Evolutionary conservation across 2,113 vertebrate species (phyloP).

Genomic region (Ornithorhynchus anatinus): DNA sequence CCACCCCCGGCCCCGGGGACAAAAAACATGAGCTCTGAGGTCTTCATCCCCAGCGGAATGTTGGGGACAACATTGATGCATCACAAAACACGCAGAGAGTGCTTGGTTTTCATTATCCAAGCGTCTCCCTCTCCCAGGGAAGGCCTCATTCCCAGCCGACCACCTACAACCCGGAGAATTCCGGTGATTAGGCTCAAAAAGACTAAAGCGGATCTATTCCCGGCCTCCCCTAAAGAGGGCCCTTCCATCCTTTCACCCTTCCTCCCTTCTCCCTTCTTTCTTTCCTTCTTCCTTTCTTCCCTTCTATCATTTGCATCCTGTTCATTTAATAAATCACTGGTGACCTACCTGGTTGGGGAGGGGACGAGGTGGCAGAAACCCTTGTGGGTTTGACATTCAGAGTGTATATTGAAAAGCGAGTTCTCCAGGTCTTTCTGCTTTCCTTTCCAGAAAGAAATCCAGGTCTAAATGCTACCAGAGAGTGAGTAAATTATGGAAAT

Average conservation of each 20-base stretch:
- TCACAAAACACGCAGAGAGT: constrained; percentile 60
- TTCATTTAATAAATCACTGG: background rate
- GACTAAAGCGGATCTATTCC: constrained; percentile 13
- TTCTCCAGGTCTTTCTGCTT: constrained; percentile 65
- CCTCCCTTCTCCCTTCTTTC: background rate
- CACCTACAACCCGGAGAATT: background rate
- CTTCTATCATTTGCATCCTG: background rate
- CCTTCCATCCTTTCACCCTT: constrained; percentile 18
- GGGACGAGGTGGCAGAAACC: constrained; percentile 32
- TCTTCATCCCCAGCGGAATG: constrained; percentile 53
- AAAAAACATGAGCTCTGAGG: constrained; percentile 23
- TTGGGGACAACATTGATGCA: constrained; percentile 67
- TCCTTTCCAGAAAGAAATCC: constrained; percentile 64
- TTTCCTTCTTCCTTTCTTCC: background rate
- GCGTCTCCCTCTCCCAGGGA: background rate
- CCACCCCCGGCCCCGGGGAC: constrained; percentile 56
- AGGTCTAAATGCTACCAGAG: constrained; percentile 66
- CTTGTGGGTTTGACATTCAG: constrained; percentile 51
- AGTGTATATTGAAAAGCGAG: constrained; percentile 58
- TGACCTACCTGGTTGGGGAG: constrained; percentile 9
- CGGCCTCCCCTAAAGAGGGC: background rate
- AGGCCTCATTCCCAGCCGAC: accelerated
- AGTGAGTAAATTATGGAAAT: constrained; percentile 69
- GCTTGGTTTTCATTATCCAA: constrained; percentile 26
- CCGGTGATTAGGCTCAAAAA: constrained; percentile 23